These are phyloP conservation scores for Rhingia campestris DNA, from an alignment of 2,888 invertebrate species.

Conservation along the genomic window DNA sequence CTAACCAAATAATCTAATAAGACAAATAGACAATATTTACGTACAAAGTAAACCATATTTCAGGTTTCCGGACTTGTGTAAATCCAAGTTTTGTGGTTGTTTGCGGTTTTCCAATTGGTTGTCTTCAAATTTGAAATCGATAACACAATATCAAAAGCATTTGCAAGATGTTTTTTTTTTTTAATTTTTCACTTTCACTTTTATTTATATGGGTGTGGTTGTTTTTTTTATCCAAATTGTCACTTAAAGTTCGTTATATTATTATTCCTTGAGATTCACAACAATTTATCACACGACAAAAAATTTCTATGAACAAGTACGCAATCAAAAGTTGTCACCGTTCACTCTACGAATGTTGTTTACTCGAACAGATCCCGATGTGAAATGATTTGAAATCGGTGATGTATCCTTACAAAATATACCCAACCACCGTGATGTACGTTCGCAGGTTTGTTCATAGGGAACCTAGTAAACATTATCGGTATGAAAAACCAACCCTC, in stretches of 20 bases:
- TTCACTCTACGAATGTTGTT: slow-evolving; percentile 65
- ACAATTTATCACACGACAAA: not conserved
- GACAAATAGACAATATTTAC: slow-evolving; percentile 72
- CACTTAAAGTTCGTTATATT: slow-evolving; percentile 14
- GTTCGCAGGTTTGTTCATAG: slow-evolving; percentile 18
- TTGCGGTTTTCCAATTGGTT: not conserved
- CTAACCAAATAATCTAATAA: not conserved
- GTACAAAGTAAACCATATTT: slow-evolving; percentile 82
- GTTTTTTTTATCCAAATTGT: slow-evolving; percentile 3
- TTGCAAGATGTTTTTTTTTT: not conserved
- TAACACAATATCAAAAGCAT: slow-evolving; percentile 13
- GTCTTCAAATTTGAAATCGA: not conserved
- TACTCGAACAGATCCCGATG: slow-evolving; percentile 80
- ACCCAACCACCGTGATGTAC: slow-evolving; percentile 72
- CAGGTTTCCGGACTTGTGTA: slow-evolving; percentile 58
- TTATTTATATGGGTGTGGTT: not conserved
- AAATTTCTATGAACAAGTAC: slow-evolving; percentile 27
- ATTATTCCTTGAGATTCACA: not conserved
- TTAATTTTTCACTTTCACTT: not conserved
- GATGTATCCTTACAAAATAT: slow-evolving; percentile 80
- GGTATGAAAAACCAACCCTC: slow-evolving; percentile 65
- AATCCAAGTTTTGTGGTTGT: slow-evolving; percentile 45
- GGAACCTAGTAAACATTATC: slow-evolving; percentile 47
- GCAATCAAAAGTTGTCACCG: slow-evolving; percentile 33
- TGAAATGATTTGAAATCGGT: slow-evolving; percentile 79